Evolutionary conservation across 2,797 vertebrate genomes (phyloP).

Genomic region (Naso thynnoides): DNA sequence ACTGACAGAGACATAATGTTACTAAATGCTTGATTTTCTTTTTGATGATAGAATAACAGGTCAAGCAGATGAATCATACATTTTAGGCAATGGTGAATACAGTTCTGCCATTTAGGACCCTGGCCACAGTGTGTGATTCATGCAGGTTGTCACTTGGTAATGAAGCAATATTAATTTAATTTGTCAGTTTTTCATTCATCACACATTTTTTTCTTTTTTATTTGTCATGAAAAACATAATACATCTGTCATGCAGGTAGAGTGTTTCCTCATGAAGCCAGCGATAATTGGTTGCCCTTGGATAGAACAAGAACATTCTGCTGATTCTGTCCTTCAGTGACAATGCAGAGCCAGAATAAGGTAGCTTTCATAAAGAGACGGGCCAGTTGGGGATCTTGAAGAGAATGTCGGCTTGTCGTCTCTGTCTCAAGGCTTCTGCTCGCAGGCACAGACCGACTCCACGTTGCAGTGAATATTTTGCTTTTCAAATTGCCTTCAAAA

Average conservation of each 20-base stretch:
- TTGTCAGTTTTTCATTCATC: no score
- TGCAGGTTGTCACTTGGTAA: not conserved
- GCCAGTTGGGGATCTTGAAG: not conserved
- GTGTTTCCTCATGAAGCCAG: not conserved
- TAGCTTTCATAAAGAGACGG: not conserved
- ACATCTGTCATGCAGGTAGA: not conserved
- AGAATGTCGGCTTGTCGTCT: not conserved
- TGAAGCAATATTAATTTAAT: no score
- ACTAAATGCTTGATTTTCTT: not conserved
- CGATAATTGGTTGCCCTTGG: not conserved
- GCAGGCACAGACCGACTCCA: not conserved
- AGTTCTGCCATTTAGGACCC: no score
- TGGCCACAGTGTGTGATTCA: not conserved
- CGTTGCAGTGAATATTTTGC: not conserved
- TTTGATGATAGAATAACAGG: not conserved
- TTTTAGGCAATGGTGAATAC: no score
- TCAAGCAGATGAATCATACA: not conserved
- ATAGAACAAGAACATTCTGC: not conserved
- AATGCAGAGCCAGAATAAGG: not conserved
- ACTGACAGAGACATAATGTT: not conserved
- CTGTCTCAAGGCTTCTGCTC: not conserved
- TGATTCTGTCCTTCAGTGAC: conserved; percentile 3
- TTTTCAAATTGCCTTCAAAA: conserved; percentile 8
- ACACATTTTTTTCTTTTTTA: no score
- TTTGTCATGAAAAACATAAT: not conserved